Evolutionary conservation across 35 echinoderm and acorn worm genomes (phyloP), one percentile per base, ranked within the genome.

Genomic region (Chiridota heheva): DNA sequence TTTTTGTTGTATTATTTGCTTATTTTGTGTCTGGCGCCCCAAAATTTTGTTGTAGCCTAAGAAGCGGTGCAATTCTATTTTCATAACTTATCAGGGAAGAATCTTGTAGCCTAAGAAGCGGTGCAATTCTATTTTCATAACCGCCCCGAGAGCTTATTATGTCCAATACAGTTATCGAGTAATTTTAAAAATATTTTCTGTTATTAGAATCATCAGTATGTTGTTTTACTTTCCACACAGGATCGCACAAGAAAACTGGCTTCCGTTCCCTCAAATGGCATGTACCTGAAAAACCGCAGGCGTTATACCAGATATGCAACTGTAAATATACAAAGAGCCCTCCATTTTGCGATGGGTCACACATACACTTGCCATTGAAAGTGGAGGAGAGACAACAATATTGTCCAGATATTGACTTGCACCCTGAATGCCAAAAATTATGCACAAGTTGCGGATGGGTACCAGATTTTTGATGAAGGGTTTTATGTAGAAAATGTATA

Each of bases 261-360:
- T 97, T 97, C 59, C 81, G 59, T 33, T 87, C 94, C 20, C 60
- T 91, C 30, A 91, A 91, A 49, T 97, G 94, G 94, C 69, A 65
- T 39, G 94, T 97, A 17, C 94, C 94, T 28, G 88, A 87, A 28
- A 91, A 88, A 58, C 94, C 84, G 22, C 88, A 97, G 55, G 71
- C 30, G 13, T 25, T 91, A 13, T 97, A 91, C 41, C 81, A 90
- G 33, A 91, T 97, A 51, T 97, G 94, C 55, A 53, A 81, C 44
- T 97, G 94, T 57, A 88, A 90, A 34, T 84, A 97, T 79, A 97
- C 94, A 41, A 87, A 87, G 43, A 77, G 81, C 1, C 94, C 89
- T 17, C 94, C 94, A 18, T 97, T 87, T 69, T 97, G 94, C 77
- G 94, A 97, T 81, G 94, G 83, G 16, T 91, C 94, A 1, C 94